Evolutionary conservation across 92 coral and sea anemone species (phyloP).

Genomic region (Zoanthus gigantus): DNA sequence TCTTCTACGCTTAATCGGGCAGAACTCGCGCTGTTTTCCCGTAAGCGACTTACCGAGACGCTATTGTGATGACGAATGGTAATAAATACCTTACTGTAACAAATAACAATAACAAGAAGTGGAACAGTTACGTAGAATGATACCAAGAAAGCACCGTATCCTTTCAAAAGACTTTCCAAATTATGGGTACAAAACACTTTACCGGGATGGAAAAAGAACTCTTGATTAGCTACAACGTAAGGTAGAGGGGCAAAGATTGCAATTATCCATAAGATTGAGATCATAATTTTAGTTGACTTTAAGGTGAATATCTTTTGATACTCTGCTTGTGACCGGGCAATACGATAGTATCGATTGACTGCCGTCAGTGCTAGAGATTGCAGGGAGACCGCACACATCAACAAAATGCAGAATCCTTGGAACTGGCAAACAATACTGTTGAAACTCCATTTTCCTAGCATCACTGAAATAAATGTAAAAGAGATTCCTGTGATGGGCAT

Average conservation of each 20-base stretch:
- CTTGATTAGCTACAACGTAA: constrained; percentile 61
- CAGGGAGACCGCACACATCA: constrained; percentile 67
- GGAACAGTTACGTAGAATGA: constrained; percentile 69
- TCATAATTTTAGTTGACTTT: constrained; percentile 61
- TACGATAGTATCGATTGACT: constrained; percentile 67
- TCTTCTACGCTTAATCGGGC: not conserved
- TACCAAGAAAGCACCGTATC: constrained; percentile 74
- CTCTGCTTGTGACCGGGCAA: constrained; percentile 58
- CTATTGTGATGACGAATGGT: constrained; percentile 70
- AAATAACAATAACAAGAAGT: constrained; percentile 52
- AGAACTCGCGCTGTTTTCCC: not conserved
- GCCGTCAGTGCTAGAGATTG: constrained; percentile 79
- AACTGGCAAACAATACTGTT: constrained; percentile 62
- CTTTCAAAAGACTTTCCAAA: constrained; percentile 57
- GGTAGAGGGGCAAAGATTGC: constrained; percentile 79
- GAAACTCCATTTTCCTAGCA: constrained; percentile 66
- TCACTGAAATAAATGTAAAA: constrained; percentile 50
- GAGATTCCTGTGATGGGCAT: constrained; percentile 71
- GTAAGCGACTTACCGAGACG: not conserved
- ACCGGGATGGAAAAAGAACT: constrained; percentile 76
- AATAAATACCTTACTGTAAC: constrained; percentile 68
- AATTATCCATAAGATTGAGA: constrained; percentile 61
- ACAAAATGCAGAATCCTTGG: constrained; percentile 73
- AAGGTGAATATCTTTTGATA: constrained; percentile 67
- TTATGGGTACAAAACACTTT: constrained; percentile 73